Evolutionary conservation across 2,113 vertebrate genomes (phyloP), one percentile per base, ranked within the genome.

Genomic region (Eidolon helvum): DNA sequence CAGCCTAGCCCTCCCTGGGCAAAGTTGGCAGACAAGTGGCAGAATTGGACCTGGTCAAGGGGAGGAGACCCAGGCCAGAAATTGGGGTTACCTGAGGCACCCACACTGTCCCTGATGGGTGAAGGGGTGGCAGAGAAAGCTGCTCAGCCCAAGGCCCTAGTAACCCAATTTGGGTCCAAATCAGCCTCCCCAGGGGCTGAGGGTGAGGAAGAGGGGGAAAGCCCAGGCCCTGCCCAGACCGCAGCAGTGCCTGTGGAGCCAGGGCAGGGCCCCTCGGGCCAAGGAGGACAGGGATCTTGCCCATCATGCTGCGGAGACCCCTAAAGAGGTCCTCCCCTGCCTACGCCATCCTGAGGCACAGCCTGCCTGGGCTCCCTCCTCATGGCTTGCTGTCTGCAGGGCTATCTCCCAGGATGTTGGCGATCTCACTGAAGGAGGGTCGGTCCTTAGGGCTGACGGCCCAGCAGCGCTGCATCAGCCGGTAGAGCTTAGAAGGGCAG

Each of bases 401-500:
- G 97, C 98, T 98, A 94, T 99, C 99, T 91, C 99, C 99, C 24
- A 99, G 99, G 75, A 98, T 53, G 28, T 99, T 98, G 95, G 99
- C 98, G 0, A 99, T 98, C 97, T 99, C 99, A 0, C 99, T 99
- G 98, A 99, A 99, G 78, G 99, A 99, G 11, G 99, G 99, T 21
- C 99, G 99, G 92, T 99, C 99, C 97, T 99, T 99, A 21, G 99
- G 99, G 98, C 99, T 99, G 77, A 98, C 97, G 2, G 99, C 99
- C 99, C 99, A 99, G 98, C 99, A 99, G 97, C 99, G 99, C 71
- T 98, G 98, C 99, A 99, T 99, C 97, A 99, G 98, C 98, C 99
- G 99, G 98, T 99, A 98, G 43, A 99, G 98, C 97, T 99, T 99
- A 61, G 99, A 99, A 10, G 99, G 99, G 93, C 99, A 99, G 90